Evolutionary conservation across 2,888 invertebrate species (phyloP).

Genomic region (Alcis repandata): DNA sequence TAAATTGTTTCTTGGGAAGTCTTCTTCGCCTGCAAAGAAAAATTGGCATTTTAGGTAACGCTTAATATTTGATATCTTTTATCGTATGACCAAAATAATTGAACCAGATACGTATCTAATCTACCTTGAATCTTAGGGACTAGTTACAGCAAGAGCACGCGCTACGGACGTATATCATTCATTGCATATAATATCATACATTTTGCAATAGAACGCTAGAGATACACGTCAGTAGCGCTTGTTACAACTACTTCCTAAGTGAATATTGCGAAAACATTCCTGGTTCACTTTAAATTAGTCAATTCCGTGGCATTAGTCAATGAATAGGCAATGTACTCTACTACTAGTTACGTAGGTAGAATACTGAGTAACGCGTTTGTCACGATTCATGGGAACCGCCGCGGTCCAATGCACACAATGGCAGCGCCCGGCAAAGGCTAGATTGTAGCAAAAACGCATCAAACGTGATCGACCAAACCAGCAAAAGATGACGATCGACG

Average conservation of each 20-base stretch:
- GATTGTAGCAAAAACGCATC: conserved; percentile 43
- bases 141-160: too few relatives aligned
- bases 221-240: too few relatives aligned
- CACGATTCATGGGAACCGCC: conserved; percentile 59
- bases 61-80: background rate
- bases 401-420: conserved; percentile 59
- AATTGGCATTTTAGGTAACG: background rate
- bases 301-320: conserved; percentile 7
- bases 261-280: background rate
- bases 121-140: too few relatives aligned
- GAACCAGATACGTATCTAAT: background rate
- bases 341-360: conserved; percentile 11
- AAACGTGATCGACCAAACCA: conserved; percentile 19
- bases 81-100: background rate
- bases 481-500: conserved; percentile 1
- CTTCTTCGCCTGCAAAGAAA: conserved; percentile 75
- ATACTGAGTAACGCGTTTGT: conserved; percentile 36
- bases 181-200: too few relatives aligned
- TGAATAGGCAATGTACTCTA: conserved; percentile 11
- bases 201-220: too few relatives aligned
- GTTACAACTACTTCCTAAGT: too few relatives aligned
- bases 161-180: too few relatives aligned
- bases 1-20: conserved; percentile 91
- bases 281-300: background rate
- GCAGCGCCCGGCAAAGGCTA: conserved; percentile 40